Base-by-base conservation (phyloP, 23 tunicate genomes). In the Diplosoma virens region DNA sequence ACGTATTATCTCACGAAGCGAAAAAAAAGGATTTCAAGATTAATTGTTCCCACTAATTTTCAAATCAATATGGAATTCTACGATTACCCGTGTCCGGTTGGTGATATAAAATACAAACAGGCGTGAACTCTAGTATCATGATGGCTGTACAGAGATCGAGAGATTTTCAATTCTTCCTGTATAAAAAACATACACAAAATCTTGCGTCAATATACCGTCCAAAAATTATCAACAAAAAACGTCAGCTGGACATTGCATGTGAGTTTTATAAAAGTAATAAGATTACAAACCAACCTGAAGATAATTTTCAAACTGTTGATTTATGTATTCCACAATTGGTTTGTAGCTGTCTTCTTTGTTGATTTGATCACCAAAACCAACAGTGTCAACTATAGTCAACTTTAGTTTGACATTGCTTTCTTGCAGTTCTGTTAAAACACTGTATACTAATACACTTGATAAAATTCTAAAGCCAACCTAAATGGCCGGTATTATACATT, bases 221-320 rank as follows among this genome's bases (percentile, higher is more conserved):
- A 41, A 41, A 41, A 9, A 41, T 7, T 7, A 7, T 41, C 11
- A 14, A 7, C 14, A 41, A 41, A 41, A 41, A 41, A 41, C 9
- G 50, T 9, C 50, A 7, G 9, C 50, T 41, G 50, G 14, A 41
- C 50, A 7, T 41, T 41, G 11, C 11, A 41, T 7, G 11, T 41
- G 9, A 14, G 14, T 7, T 14, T 41, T 7, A 41, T 9, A 41
- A 7, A 9, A 41, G 14, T 7, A 41, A 41, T 41, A 41, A 41
- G 14, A 41, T n/a, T n/a, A n/a, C n/a, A n/a, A n/a, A 76, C 18
- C 3, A n/a, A 81, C 85, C 78, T 88, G 98, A 24, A 95, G 63
- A 58, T 95, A 95, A 46, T 85, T 90, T 50, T 95, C 99, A 79
- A 95, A 95, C 55, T 95, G 99, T 61, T 95, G 99, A 71, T 95